phyloP scores from a whole-genome alignment of 2,797 vertebrate species.

The Pagetopsis macropterus region DNA sequence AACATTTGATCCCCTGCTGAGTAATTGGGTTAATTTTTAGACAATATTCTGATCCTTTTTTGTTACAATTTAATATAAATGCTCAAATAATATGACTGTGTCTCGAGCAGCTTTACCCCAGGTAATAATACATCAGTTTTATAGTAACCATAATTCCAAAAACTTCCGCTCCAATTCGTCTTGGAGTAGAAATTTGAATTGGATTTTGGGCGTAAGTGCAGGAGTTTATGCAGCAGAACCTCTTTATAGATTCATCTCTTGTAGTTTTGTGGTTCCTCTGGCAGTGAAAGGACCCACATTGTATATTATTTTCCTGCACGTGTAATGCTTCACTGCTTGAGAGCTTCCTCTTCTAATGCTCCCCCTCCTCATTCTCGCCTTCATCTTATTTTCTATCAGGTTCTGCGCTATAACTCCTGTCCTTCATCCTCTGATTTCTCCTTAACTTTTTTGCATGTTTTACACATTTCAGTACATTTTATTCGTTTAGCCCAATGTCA shows the following conservation, averaged over 20 bases:
- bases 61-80: constrained; percentile 14
- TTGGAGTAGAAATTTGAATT: constrained; percentile 30
- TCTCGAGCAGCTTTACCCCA: background rate
- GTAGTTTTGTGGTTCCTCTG: constrained; percentile 19
- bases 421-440: constrained; percentile 10
- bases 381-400: constrained; percentile 8
- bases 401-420: constrained; percentile 12
- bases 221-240: constrained; percentile 45
- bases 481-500: too few species aligned
- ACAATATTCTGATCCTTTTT: constrained; percentile 8
- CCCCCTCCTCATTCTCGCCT: background rate
- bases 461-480: background rate
- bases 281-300: constrained; percentile 18
- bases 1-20: constrained; percentile 2
- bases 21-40: constrained; percentile 10
- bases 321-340: constrained; percentile 34
- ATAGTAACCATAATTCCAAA: constrained; percentile 4
- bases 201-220: background rate
- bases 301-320: background rate
- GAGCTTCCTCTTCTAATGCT: background rate
- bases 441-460: background rate
- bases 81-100: constrained; percentile 17
- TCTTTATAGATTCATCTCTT: constrained; percentile 18
- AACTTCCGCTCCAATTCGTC: constrained; percentile 22
- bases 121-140: constrained; percentile 34